Percentiles rank a stretch among this genome's conserved stretches.
These are phyloP conservation scores for Mico argentatus DNA, from an alignment of 2,797 vertebrate genomes.

Conservation along the genomic window DNA sequence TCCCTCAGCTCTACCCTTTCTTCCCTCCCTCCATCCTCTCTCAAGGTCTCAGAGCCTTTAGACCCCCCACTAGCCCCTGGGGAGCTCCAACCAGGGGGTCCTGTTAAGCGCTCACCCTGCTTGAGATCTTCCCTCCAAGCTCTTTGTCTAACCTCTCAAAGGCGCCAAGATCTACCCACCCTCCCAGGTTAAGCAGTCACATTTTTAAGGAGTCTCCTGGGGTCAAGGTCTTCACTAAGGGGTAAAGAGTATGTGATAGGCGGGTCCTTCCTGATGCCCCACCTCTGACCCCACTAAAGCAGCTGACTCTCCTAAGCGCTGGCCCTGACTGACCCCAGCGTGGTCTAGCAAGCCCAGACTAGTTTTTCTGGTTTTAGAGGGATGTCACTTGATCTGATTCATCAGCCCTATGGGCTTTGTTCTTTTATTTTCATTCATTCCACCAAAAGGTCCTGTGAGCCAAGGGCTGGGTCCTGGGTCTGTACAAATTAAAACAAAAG, in stretches of 20 bases:
- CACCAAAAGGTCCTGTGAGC: not conserved
- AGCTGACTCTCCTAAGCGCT: not conserved
- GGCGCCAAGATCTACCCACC: not conserved
- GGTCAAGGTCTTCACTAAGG: not conserved
- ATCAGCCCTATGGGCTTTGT: slow-evolving; percentile 19
- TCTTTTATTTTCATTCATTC: slow-evolving; percentile 51
- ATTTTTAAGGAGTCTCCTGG: not conserved
- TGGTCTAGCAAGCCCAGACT: not conserved
- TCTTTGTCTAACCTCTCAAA: not conserved
- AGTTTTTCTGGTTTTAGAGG: slow-evolving; percentile 65
- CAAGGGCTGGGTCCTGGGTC: not conserved
- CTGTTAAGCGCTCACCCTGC: not conserved
- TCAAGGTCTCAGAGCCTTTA: not conserved
- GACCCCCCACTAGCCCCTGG: not conserved
- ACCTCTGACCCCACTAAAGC: not conserved
- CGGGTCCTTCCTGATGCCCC: not conserved
- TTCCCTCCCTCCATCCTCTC: not conserved
- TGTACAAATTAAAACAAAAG: not conserved
- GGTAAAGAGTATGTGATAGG: not conserved
- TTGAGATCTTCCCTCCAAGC: not conserved
- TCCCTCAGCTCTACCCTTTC: not conserved
- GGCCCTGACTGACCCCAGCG: not conserved
- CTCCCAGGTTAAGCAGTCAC: not conserved
- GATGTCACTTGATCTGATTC: slow-evolving; percentile 61
- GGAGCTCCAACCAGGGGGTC: not conserved